phyloP scores from a whole-genome alignment of 2,113 vertebrate species.

The Plectropomus leopardus region DNA sequence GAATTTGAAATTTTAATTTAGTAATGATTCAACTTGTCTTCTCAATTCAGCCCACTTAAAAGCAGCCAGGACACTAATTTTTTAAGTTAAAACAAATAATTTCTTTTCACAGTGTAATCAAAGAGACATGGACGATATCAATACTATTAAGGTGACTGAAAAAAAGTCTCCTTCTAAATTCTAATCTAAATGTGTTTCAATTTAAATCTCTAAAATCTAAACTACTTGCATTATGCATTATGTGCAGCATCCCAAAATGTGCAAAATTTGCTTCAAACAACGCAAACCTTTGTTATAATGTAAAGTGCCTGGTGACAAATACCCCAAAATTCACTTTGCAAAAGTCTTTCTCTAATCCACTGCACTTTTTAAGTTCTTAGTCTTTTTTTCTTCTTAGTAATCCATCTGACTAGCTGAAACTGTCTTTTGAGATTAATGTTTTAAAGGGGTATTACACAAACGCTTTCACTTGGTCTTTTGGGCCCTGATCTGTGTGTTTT shows the following conservation, averaged over 20 bases:
- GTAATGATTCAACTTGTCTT: no score
- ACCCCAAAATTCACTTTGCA: neutral
- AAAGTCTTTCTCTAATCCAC: constrained; percentile 49
- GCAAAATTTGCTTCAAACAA: neutral
- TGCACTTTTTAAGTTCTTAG: constrained; percentile 3
- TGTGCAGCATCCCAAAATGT: neutral
- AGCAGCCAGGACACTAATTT: no score
- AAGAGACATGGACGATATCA: neutral
- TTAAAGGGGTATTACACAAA: constrained; percentile 21
- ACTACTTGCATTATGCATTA: neutral
- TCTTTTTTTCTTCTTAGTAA: constrained; percentile 8
- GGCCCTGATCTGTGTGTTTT: neutral
- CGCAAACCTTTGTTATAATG: neutral
- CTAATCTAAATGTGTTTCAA: neutral
- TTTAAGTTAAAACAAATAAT: no score
- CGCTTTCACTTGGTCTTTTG: constrained; percentile 14
- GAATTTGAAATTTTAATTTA: no score
- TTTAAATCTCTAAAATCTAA: no score
- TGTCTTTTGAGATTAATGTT: constrained; percentile 47
- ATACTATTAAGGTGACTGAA: neutral
- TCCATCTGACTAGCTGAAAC: constrained; percentile 7
- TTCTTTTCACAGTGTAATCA: no score
- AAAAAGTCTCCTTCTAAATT: neutral
- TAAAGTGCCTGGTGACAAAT: neutral
- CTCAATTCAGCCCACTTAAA: no score